Percentiles rank a stretch among this genome's conserved stretches.
phyloP scores from a whole-genome alignment of 2,797 vertebrate genomes.

The Craterocephalus amniculus region DNA sequence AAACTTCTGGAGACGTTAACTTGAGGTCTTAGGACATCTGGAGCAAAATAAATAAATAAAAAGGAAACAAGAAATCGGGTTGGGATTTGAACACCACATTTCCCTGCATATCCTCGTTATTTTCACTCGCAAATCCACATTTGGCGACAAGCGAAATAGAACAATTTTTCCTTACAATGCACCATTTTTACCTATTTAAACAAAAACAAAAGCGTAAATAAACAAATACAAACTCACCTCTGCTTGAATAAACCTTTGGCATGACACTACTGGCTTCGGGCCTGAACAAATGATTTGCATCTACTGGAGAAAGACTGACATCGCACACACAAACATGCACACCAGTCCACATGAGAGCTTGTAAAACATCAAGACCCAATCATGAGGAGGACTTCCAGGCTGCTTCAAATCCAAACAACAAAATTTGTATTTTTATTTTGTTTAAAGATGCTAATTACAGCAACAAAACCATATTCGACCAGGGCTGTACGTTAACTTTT shows the following conservation, averaged over 20 bases:
- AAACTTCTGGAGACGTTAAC: background rate
- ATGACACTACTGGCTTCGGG: conserved; percentile 20
- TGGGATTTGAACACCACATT: background rate
- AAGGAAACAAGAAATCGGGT: background rate
- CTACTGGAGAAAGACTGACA: conserved; percentile 35
- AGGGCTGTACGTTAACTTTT: no score
- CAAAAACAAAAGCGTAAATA: conserved; percentile 21
- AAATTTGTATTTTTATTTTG: background rate
- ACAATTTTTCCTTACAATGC: background rate
- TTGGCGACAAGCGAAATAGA: background rate
- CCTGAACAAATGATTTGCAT: conserved; percentile 49
- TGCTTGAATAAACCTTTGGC: conserved; percentile 31
- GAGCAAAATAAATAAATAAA: background rate
- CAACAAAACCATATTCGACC: background rate
- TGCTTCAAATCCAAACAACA: conserved; percentile 13
- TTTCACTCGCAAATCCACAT: conserved; percentile 11
- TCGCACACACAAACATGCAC: conserved; percentile 15
- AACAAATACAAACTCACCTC: conserved; percentile 13
- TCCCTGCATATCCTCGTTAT: background rate
- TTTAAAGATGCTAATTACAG: conserved; percentile 10
- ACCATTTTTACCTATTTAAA: background rate
- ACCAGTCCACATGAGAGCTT: conserved; percentile 24
- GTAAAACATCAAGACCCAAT: conserved; percentile 27
- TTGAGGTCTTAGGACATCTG: background rate
- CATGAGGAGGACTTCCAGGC: background rate